Evolutionary conservation across 2,888 invertebrate genomes (phyloP), one percentile per base, ranked within the genome.

Genomic region (Drosophila pegasa): DNA sequence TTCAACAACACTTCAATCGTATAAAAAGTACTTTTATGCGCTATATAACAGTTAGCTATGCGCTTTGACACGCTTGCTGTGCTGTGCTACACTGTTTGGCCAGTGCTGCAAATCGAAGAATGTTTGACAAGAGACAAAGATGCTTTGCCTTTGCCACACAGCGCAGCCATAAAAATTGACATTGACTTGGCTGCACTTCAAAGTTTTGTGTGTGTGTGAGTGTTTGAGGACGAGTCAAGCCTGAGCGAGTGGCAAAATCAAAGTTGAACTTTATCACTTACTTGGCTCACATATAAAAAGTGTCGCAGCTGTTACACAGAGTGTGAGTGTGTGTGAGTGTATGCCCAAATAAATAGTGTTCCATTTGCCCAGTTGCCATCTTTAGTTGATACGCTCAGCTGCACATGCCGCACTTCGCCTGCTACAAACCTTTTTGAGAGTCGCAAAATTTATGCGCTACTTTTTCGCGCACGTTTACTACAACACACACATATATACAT

Each of bases 181-280:
- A 85, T 74, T 82, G 80, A 71, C 16, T 27, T n/a, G n/a, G 14
- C 27, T 27, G 51, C 47, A 47, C 18, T 31, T 29, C 31, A 31
- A 47, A 10, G 22, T 6, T 41, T 14, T 12, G 18, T n/a, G 51
- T 10, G 31, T 2, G 37, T 31, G 14, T 48, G 3, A 1, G 37
- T 37, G 22, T 45, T 51, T 14, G 35, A 2, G 55, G 35, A n/a
- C n/a, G 47, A 56, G 63, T 57, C 75, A 71, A 64, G 61, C 60
- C 60, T 57, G 66, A 67, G 41, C 33, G 69, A 84, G 69, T 84
- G 76, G 68, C 70, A 58, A 76, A 84, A 82, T 84, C 85, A 82
- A 81, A 84, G 77, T 79, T 75, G 25, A 75, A 71, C 76, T 87
- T 86, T 88, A 88, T 86, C 86, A 82, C 86, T 81, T 80, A 83